Conservation (phyloP, 2,113 vertebrate genomes). For the Eidolon helvum region DNA sequence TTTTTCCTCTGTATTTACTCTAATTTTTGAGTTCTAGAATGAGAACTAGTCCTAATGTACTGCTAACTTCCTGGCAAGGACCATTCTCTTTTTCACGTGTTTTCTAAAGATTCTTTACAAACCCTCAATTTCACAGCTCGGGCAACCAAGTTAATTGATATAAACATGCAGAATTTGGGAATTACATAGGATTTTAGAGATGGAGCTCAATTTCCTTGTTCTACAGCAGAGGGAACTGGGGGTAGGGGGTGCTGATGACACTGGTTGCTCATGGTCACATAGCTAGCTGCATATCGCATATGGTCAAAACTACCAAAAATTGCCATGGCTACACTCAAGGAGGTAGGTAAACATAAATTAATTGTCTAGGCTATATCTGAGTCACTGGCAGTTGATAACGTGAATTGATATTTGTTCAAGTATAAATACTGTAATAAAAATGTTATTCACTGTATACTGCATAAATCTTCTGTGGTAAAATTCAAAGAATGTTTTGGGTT, state of each 20-base stretch:
- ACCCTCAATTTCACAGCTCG: neutral
- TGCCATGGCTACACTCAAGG: neutral
- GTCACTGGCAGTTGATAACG: neutral
- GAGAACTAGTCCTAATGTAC: neutral
- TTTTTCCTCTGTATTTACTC: neutral
- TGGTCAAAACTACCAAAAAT: neutral
- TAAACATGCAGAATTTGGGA: neutral
- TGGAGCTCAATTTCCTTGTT: neutral
- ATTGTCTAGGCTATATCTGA: neutral
- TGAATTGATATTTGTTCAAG: neutral
- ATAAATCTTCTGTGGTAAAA: neutral
- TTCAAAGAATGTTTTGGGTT: neutral
- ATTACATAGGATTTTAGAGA: neutral
- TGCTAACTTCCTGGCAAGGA: neutral
- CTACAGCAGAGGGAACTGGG: neutral
- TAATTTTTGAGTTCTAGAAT: neutral
- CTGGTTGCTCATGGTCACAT: neutral
- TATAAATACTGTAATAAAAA: neutral
- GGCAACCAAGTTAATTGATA: neutral
- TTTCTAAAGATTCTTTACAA: neutral
- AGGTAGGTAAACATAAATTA: neutral
- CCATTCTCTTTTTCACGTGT: neutral
- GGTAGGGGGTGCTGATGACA: fast-evolving
- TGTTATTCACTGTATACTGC: neutral
- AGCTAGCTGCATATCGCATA: neutral